These are phyloP conservation scores for Philereme transversata DNA, from an alignment of 2,888 invertebrate genomes.

Conservation along the genomic window DNA sequence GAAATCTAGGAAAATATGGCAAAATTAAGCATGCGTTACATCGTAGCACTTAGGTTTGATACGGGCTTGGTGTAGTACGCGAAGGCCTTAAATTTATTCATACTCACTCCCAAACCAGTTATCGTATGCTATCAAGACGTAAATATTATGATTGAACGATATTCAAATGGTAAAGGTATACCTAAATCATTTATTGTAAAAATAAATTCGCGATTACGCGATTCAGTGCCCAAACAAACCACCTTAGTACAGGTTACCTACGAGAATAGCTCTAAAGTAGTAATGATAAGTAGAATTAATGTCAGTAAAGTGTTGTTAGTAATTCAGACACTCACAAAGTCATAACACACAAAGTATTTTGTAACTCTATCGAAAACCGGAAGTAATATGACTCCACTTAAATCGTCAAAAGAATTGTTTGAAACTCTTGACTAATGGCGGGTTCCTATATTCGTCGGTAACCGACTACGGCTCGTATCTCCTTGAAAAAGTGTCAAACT, in stretches of 20 bases:
- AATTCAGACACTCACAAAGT: too few relatives aligned
- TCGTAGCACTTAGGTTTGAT: background rate
- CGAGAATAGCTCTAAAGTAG: too few relatives aligned
- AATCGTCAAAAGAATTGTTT: too few relatives aligned
- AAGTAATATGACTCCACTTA: too few relatives aligned
- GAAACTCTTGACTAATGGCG: too few relatives aligned
- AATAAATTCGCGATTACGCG: slow-evolving; percentile 30
- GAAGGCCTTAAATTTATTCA: slow-evolving; percentile 37
- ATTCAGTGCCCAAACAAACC: slow-evolving; percentile 41
- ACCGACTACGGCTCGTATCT: too few relatives aligned
- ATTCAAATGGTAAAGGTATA: slow-evolving; percentile 16
- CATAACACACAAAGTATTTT: too few relatives aligned
- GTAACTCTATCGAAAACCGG: too few relatives aligned
- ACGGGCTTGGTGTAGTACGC: slow-evolving; percentile 17
- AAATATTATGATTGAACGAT: slow-evolving; percentile 22
- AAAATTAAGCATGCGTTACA: background rate
- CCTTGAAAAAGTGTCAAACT: too few relatives aligned
- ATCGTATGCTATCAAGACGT: slow-evolving; percentile 41
- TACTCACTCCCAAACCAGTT: slow-evolving; percentile 40
- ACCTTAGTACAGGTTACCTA: background rate
- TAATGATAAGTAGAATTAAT: too few relatives aligned
- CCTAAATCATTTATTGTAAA: background rate
- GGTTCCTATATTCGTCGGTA: too few relatives aligned
- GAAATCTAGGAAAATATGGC: background rate
- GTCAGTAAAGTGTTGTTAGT: too few relatives aligned